Conservation (phyloP, 1,140 invertebrate species). For the Penaeus indicus region DNA sequence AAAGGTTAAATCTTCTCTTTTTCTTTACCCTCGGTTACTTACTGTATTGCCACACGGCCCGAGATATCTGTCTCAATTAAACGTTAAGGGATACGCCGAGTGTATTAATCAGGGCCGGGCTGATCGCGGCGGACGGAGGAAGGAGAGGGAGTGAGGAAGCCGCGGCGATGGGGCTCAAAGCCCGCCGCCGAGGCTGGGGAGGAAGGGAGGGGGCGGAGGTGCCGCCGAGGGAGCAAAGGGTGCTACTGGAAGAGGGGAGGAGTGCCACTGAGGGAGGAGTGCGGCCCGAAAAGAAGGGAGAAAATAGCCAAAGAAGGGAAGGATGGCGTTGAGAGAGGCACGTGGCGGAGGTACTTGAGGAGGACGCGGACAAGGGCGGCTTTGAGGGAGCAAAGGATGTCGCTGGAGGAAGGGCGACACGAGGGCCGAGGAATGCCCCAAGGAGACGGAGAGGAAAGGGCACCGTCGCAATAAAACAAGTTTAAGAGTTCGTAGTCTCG, state of each 20-base stretch:
- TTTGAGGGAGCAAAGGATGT: too few species aligned
- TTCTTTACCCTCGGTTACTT: constrained; percentile 54
- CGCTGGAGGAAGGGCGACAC: too few species aligned
- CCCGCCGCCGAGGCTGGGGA: background rate
- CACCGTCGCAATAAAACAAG: too few species aligned
- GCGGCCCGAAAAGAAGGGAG: background rate
- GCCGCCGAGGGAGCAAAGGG: background rate
- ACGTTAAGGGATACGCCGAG: constrained; percentile 8
- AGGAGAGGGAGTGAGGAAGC: background rate
- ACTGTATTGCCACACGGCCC: constrained; percentile 39
- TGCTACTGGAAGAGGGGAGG: background rate
- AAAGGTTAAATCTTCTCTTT: constrained; percentile 58
- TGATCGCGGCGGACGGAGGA: background rate
- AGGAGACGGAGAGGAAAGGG: too few species aligned
- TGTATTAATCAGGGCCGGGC: constrained; percentile 5
- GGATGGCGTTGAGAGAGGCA: background rate
- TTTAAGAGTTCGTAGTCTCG: too few species aligned
- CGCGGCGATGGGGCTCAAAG: background rate
- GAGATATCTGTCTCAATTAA: constrained; percentile 59
- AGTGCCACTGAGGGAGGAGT: background rate
- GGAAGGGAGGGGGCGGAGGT: background rate
- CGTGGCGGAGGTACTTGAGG: too few species aligned
- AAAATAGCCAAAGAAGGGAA: background rate
- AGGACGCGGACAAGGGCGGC: too few species aligned
- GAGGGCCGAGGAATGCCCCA: too few species aligned